Evolutionary conservation across 2,888 invertebrate genomes (phyloP), one percentile per base, ranked within the genome.

Genomic region (Troides oblongomaculatus): DNA sequence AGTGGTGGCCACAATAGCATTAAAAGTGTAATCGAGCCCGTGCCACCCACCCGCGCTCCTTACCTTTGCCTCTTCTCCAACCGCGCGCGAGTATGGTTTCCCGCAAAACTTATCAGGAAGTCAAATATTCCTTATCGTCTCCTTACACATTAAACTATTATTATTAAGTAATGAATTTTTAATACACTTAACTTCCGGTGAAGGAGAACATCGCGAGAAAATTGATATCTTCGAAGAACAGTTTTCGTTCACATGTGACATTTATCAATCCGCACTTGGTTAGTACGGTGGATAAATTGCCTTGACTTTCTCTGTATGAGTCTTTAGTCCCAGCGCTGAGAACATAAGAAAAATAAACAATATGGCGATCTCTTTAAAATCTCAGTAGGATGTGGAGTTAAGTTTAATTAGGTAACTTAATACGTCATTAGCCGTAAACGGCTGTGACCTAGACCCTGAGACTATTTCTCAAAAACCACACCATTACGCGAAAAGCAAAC

Each of bases 1-100:
- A 78, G 72, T 77, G 68, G 58, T 69, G 72, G 77, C 82, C 82
- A 81, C 85, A 86, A 83, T 84, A 83, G 87, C 87, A 89, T 88
- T 85, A 86, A 77, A 87, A 84, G 84, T 85, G 87, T 85, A 87
- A 83, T 79, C 77, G 72, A 71, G 72, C 73, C 71, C 72, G 70
- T 61, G 70, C 71, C 68, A 67, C 68, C 53, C 64, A 39, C 56
- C 53, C 56, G 61, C 72, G 75, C 75, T 75, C 75, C 76, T 77
- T 75, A 71, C 72, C 73, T 71, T 70, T 70, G 70, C 71, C 69
- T 72, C 73, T 72, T 72, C 72, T 69, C 75, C 73, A 74, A 77
- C 79, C 78, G 72, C 78, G 60, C 43, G 72, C 78, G 60, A 46
- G 70, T 83, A 81, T 46, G 87, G 85, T 80, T 86, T 86, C 86